phyloP scores from a whole-genome alignment of 2,888 invertebrate species.

The Trilocha varians region DNA sequence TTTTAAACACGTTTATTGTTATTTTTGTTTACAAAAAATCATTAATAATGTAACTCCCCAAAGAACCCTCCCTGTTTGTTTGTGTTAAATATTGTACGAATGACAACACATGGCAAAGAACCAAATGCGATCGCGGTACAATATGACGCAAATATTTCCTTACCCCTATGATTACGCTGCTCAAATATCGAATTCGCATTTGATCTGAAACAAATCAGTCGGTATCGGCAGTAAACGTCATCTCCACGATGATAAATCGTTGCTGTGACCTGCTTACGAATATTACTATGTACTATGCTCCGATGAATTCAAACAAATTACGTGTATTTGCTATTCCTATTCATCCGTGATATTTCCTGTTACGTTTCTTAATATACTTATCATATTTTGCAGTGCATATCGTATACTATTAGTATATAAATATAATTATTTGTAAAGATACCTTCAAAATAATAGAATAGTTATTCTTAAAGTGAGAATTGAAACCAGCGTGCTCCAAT shows the following conservation, averaged over 20 bases:
- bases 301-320: slow-evolving; percentile 2
- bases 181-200: slow-evolving; percentile 48
- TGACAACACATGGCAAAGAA: background rate
- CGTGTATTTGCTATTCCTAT: background rate
- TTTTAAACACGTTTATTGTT: too few species aligned
- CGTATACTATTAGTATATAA: too few species aligned
- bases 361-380: too few species aligned
- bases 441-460: too few species aligned
- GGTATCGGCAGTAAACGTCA: slow-evolving; percentile 45
- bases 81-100: background rate
- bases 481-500: too few species aligned
- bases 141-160: slow-evolving; percentile 22
- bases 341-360: background rate
- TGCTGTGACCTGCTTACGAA: slow-evolving; percentile 43
- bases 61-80: too few species aligned
- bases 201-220: slow-evolving; percentile 51
- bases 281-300: slow-evolving; percentile 13
- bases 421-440: too few species aligned
- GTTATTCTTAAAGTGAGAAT: too few species aligned
- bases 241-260: slow-evolving; percentile 46
- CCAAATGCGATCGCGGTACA: slow-evolving; percentile 2
- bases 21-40: too few species aligned
- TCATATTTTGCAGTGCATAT: too few species aligned
- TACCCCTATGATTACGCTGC: slow-evolving; percentile 30
- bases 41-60: too few species aligned